These are phyloP conservation scores for Oxyteleia sp. DNA, from an alignment of 2,888 invertebrate species.

Conservation along the genomic window DNA sequence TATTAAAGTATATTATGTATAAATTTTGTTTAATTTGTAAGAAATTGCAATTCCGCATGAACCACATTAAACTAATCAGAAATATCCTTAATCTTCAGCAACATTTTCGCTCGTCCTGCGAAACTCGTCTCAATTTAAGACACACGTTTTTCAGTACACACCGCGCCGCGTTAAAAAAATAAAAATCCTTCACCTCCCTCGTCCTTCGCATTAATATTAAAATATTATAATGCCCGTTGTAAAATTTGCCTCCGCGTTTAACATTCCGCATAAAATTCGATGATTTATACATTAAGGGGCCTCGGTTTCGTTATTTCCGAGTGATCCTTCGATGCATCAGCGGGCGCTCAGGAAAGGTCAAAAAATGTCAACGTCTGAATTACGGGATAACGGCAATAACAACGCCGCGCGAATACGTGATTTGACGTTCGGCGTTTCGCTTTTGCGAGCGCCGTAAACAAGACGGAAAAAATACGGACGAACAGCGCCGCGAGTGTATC, in stretches of 20 bases:
- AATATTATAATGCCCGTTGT: constrained; percentile 39
- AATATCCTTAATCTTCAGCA: too few species aligned
- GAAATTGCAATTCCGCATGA: too few species aligned
- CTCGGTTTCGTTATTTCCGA: constrained; percentile 16
- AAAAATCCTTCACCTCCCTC: constrained; percentile 25
- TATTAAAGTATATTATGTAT: too few species aligned
- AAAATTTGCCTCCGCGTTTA: constrained; percentile 37
- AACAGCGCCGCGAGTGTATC: constrained; percentile 31
- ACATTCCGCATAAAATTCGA: constrained; percentile 23
- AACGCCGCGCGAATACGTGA: constrained; percentile 15
- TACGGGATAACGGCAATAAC: constrained; percentile 19
- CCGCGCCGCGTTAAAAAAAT: constrained; percentile 20
- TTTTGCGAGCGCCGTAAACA: constrained; percentile 19
- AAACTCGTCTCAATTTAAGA: constrained; percentile 22
- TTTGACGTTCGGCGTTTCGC: constrained; percentile 25
- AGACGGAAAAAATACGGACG: constrained; percentile 34
- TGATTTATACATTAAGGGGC: constrained; percentile 15
- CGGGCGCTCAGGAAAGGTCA: background rate
- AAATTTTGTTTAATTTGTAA: too few species aligned
- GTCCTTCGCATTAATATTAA: constrained; percentile 46
- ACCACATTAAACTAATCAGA: too few species aligned
- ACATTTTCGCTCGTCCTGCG: too few species aligned
- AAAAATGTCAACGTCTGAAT: constrained; percentile 30
- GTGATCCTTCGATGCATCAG: background rate
- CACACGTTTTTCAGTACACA: constrained; percentile 10